These are phyloP conservation scores for Eilema griseolum DNA, from an alignment of 2,888 invertebrate genomes.

Conservation along the genomic window DNA sequence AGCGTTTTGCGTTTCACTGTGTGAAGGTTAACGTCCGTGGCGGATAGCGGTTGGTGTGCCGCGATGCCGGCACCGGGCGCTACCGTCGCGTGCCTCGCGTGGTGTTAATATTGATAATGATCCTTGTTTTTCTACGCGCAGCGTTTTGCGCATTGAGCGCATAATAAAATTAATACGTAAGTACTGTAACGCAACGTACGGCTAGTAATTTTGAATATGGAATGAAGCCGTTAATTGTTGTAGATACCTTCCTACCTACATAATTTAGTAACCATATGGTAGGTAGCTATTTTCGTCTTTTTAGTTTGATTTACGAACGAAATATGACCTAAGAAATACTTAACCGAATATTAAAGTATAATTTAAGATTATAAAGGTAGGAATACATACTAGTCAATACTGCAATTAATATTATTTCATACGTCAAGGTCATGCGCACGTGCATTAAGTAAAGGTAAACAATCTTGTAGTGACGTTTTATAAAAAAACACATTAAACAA, in stretches of 20 bases:
- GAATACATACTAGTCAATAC: background rate
- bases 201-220: slow-evolving; percentile 13
- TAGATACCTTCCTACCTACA: slow-evolving; percentile 20
- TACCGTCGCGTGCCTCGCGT: background rate
- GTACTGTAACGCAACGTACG: slow-evolving; percentile 3
- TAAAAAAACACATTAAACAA: no score
- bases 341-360: background rate
- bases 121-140: slow-evolving; percentile 44
- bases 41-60: slow-evolving; percentile 24
- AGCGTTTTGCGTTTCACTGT: slow-evolving; percentile 56
- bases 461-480: no score
- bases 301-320: background rate
- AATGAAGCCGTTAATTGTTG: slow-evolving; percentile 13
- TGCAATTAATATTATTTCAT: background rate
- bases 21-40: slow-evolving; percentile 63
- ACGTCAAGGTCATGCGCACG: background rate
- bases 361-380: background rate
- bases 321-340: background rate
- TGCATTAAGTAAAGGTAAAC: no score
- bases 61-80: background rate
- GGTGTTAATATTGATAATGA: slow-evolving; percentile 14
- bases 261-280: no score
- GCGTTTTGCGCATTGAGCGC: slow-evolving; percentile 15
- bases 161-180: background rate
- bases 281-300: background rate